These are phyloP conservation scores for Spicauda simplicius DNA, from an alignment of 2,888 invertebrate species.

Conservation along the genomic window DNA sequence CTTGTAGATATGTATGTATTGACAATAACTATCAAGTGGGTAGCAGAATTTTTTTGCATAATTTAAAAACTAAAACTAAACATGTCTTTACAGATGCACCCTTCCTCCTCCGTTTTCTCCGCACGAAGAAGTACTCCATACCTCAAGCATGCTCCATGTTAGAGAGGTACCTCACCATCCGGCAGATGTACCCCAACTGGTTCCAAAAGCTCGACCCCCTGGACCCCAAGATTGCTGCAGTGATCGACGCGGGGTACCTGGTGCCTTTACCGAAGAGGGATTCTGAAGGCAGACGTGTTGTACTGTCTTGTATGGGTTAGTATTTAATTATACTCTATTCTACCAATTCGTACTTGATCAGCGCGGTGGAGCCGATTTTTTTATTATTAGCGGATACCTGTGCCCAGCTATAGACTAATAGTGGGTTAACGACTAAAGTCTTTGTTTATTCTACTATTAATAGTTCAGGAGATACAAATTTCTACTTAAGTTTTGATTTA, in stretches of 20 bases:
- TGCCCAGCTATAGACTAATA: too few relatives aligned
- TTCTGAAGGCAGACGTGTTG: slow-evolving; percentile 89
- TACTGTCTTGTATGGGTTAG: slow-evolving; percentile 91
- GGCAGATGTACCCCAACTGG: slow-evolving; percentile 94
- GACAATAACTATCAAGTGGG: too few relatives aligned
- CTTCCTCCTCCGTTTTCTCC: slow-evolving; percentile 92
- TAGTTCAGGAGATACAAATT: too few relatives aligned
- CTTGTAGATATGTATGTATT: too few relatives aligned
- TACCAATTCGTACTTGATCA: too few relatives aligned
- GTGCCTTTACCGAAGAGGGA: slow-evolving; percentile 91
- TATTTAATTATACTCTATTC: background rate
- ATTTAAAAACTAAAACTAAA: too few relatives aligned
- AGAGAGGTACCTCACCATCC: slow-evolving; percentile 93
- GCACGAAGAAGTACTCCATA: slow-evolving; percentile 94
- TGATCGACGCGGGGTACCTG: slow-evolving; percentile 92
- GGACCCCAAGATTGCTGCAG: slow-evolving; percentile 91
- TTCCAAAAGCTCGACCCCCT: slow-evolving; percentile 92
- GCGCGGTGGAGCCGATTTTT: too few relatives aligned
- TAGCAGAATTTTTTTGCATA: too few relatives aligned
- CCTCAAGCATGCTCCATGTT: slow-evolving; percentile 94
- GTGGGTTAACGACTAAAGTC: too few relatives aligned
- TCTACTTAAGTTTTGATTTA: too few relatives aligned
- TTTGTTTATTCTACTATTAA: too few relatives aligned
- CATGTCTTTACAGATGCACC: slow-evolving; percentile 85
- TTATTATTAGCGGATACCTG: too few relatives aligned